Evolutionary conservation across 2,888 invertebrate genomes (phyloP).

Genomic region (Chorisops tibialis): DNA sequence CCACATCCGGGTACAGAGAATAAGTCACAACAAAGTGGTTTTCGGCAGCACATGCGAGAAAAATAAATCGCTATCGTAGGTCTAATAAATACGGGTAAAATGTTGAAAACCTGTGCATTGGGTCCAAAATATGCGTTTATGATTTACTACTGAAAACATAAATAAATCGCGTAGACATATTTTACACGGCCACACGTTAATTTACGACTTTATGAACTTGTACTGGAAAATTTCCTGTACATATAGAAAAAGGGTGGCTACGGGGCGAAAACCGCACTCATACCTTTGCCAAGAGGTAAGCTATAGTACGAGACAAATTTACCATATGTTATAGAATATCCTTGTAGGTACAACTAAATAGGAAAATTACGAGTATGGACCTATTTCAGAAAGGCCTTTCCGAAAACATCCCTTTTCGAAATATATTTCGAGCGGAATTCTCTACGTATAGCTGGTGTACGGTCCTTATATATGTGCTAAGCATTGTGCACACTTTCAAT

Average conservation of each 20-base stretch:
- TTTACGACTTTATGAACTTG: constrained; percentile 48
- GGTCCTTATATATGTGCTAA: neutral
- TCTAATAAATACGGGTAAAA: constrained; percentile 28
- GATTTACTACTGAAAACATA: constrained; percentile 48
- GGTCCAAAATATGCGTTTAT: constrained; percentile 39
- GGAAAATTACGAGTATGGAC: no score
- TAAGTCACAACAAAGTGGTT: no score
- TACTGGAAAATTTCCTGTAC: neutral
- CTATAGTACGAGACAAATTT: neutral
- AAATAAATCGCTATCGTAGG: no score
- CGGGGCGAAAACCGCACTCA: neutral
- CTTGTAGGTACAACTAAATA: neutral
- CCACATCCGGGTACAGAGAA: no score
- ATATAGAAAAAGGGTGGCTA: neutral
- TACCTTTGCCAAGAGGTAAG: neutral
- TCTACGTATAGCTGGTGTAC: neutral
- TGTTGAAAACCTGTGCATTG: constrained; percentile 39
- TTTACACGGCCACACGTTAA: constrained; percentile 51
- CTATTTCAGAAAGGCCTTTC: no score
- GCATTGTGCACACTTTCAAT: neutral
- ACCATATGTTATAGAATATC: neutral
- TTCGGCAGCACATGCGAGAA: no score
- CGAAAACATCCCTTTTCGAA: neutral
- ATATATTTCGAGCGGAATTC: neutral
- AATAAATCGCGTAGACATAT: constrained; percentile 46